Evolutionary conservation across 2,113 vertebrate genomes (phyloP).

Genomic region (Pipa parva): DNA sequence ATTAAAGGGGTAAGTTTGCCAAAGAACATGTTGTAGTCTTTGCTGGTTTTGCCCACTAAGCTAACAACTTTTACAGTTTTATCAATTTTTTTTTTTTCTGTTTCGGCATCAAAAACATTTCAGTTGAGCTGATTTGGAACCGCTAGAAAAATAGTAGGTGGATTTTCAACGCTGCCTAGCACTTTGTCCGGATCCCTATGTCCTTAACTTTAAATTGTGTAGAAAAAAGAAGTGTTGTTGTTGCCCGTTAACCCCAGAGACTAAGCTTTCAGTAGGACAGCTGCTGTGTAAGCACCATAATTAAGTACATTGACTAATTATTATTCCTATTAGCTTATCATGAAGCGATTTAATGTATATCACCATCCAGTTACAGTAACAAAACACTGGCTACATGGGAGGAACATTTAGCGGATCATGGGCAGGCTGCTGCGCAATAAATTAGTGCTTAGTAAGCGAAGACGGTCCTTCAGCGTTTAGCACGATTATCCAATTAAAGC

Average conservation of each 20-base stretch:
- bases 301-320: slow-evolving; percentile 38
- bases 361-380: slow-evolving; percentile 24
- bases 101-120: too few species aligned
- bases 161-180: too few species aligned
- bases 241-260: not conserved
- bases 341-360: slow-evolving; percentile 34
- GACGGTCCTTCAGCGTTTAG: not conserved
- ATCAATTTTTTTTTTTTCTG: too few species aligned
- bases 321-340: slow-evolving; percentile 30
- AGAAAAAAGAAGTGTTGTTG: not conserved
- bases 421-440: slow-evolving; percentile 10
- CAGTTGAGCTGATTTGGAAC: too few species aligned
- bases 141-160: too few species aligned
- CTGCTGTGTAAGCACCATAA: slow-evolving; percentile 4
- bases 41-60: too few species aligned
- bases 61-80: too few species aligned
- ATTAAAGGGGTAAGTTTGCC: too few species aligned
- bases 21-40: too few species aligned
- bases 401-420: not conserved
- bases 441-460: slow-evolving; percentile 1
- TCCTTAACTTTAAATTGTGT: not conserved
- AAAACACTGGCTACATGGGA: not conserved
- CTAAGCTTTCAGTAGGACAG: not conserved
- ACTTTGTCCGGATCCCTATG: not conserved
- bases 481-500: slow-evolving; percentile 24